Conservation (phyloP, 2,888 invertebrate species). For the Agrotis segetum region DNA sequence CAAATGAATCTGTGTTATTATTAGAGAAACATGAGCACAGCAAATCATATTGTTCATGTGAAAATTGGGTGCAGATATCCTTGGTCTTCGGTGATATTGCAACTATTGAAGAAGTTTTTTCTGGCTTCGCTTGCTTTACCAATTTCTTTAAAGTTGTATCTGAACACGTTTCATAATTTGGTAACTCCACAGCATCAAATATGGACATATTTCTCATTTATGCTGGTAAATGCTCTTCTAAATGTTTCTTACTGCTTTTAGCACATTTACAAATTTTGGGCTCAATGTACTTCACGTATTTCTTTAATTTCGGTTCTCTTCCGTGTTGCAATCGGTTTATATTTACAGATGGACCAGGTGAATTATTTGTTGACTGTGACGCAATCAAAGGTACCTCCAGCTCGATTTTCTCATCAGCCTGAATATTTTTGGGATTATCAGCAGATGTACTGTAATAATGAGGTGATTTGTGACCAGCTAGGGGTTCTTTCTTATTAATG, state of each 20-base stretch:
- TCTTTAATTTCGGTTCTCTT: constrained; percentile 83
- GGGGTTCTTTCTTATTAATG: constrained; percentile 70
- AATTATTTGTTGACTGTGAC: constrained; percentile 26
- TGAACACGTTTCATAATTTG: constrained; percentile 79
- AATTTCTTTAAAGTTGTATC: constrained; percentile 72
- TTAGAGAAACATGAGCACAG: constrained; percentile 81
- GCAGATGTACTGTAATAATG: constrained; percentile 76
- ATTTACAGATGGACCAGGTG: background rate
- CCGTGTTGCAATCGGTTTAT: constrained; percentile 66
- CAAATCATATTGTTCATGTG: constrained; percentile 76
- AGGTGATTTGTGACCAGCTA: constrained; percentile 72
- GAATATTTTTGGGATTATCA: constrained; percentile 15
- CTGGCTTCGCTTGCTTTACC: constrained; percentile 73
- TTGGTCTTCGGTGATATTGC: constrained; percentile 69
- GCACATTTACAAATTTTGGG: constrained; percentile 77
- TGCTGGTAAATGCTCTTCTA: constrained; percentile 80
- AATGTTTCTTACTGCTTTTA: constrained; percentile 79
- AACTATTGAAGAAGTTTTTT: constrained; percentile 43
- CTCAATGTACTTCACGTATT: constrained; percentile 75
- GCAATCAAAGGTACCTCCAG: background rate
- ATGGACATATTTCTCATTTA: constrained; percentile 82
- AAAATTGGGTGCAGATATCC: constrained; percentile 76
- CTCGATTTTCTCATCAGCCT: background rate
- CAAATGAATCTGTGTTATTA: constrained; percentile 48
- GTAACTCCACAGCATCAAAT: constrained; percentile 75